Percentiles rank a stretch among this genome's conserved stretches.
Evolutionary conservation across 2,888 invertebrate genomes (phyloP).

Genomic region (Nezara viridula): DNA sequence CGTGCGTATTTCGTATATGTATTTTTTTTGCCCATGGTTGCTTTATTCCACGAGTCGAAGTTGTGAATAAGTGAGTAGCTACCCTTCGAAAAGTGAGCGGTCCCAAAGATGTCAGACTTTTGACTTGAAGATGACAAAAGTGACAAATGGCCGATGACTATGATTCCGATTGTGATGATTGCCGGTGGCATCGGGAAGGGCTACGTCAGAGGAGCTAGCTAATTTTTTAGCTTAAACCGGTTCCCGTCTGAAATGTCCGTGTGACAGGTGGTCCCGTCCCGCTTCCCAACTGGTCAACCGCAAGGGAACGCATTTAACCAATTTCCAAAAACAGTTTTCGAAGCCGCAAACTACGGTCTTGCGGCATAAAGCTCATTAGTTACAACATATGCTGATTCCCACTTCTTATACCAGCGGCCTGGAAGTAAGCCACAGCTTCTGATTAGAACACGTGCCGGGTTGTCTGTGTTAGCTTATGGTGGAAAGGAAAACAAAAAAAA

Average conservation of each 20-base stretch:
- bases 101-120: background rate
- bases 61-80: background rate
- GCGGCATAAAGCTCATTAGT: conserved; percentile 50
- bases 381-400: conserved; percentile 31
- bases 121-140: background rate
- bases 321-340: conserved; percentile 31
- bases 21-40: no score
- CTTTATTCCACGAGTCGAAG: background rate
- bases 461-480: background rate
- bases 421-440: conserved; percentile 31
- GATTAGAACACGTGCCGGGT: conserved; percentile 35
- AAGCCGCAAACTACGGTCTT: conserved; percentile 42
- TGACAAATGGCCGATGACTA: background rate
- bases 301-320: conserved; percentile 17
- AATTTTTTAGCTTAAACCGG: conserved; percentile 51
- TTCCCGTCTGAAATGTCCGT: conserved; percentile 19
- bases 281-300: conserved; percentile 52
- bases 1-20: no score
- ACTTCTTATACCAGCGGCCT: background rate
- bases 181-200: background rate
- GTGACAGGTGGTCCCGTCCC: conserved; percentile 46
- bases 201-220: conserved; percentile 26
- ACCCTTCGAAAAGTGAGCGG: background rate
- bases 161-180: background rate
- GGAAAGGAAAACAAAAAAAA: background rate